A percentile compares a stretch with the other conserved stretches of the same genome.
Conservation (phyloP, 2,797 vertebrate genomes). For the Gallinago solitaria region DNA sequence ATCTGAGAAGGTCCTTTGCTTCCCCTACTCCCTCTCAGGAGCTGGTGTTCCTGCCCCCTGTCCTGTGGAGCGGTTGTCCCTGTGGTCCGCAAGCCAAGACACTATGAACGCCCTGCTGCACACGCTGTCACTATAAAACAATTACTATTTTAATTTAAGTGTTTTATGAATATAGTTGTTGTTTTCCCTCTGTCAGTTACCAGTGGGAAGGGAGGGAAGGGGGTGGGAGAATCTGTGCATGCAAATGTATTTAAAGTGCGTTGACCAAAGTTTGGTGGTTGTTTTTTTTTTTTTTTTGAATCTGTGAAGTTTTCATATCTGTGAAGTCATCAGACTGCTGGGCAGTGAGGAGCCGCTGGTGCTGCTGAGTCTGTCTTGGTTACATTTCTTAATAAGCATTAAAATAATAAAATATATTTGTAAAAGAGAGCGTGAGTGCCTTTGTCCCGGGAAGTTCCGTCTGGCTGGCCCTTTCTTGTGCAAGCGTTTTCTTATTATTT, state of each 20-base stretch:
- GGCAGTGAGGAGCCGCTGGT: constrained; percentile 64
- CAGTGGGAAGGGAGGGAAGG: not conserved
- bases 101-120: constrained; percentile 27
- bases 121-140: constrained; percentile 24
- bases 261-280: constrained; percentile 50
- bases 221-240: constrained; percentile 42
- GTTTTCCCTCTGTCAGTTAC: constrained; percentile 49
- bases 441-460: not conserved
- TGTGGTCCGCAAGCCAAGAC: constrained; percentile 23
- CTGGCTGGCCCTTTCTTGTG: not conserved
- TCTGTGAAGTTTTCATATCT: constrained; percentile 70
- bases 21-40: not conserved
- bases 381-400: constrained; percentile 71
- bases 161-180: constrained; percentile 50
- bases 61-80: not conserved
- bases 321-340: constrained; percentile 70
- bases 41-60: not conserved
- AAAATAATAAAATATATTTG: constrained; percentile 73
- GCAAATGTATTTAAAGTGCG: constrained; percentile 54
- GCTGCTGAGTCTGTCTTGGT: constrained; percentile 70
- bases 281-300: not conserved
- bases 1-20: not conserved
- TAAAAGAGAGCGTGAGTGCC: constrained; percentile 42
- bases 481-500: not conserved
- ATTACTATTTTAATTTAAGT: constrained; percentile 59